Conservation (phyloP, 2,888 invertebrate species). For the Microchrysa polita region DNA sequence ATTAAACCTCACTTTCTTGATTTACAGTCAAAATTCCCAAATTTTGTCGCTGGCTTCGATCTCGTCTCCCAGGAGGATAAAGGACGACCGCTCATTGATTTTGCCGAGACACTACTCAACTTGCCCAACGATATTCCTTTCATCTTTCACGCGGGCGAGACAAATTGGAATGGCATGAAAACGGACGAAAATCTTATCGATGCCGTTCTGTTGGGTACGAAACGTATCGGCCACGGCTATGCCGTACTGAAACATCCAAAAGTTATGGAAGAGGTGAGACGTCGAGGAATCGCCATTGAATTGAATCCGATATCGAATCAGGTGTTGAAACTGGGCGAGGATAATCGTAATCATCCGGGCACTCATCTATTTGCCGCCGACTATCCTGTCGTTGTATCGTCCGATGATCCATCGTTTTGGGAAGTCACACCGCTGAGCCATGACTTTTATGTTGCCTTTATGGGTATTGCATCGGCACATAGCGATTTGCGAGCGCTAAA, state of each 20-base stretch:
- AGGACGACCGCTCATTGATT: conserved; percentile 72
- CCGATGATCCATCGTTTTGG: conserved; percentile 85
- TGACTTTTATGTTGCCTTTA: conserved; percentile 81
- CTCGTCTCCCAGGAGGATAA: conserved; percentile 82
- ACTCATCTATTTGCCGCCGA: conserved; percentile 71
- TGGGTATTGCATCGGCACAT: conserved; percentile 75
- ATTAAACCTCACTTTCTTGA: background rate
- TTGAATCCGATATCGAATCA: conserved; percentile 83
- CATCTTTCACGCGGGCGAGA: conserved; percentile 86
- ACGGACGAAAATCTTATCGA: conserved; percentile 81
- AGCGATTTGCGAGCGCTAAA: conserved; percentile 78
- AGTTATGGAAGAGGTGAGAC: conserved; percentile 68
- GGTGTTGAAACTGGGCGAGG: conserved; percentile 74
- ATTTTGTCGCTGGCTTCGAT: conserved; percentile 80
- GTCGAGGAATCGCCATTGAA: conserved; percentile 75
- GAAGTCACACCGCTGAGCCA: conserved; percentile 76
- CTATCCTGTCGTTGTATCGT: conserved; percentile 78
- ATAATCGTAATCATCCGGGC: conserved; percentile 81
- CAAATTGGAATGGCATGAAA: conserved; percentile 74
- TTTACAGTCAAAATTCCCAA: conserved; percentile 68
- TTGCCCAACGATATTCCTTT: conserved; percentile 69
- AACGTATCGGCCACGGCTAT: conserved; percentile 82
- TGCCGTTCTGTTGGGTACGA: conserved; percentile 77
- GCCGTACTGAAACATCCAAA: conserved; percentile 78
- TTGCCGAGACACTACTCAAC: conserved; percentile 67